Percentiles rank a stretch among this genome's conserved stretches.
Conservation (phyloP, 2,113 vertebrate genomes). For the Nibea albiflora region DNA sequence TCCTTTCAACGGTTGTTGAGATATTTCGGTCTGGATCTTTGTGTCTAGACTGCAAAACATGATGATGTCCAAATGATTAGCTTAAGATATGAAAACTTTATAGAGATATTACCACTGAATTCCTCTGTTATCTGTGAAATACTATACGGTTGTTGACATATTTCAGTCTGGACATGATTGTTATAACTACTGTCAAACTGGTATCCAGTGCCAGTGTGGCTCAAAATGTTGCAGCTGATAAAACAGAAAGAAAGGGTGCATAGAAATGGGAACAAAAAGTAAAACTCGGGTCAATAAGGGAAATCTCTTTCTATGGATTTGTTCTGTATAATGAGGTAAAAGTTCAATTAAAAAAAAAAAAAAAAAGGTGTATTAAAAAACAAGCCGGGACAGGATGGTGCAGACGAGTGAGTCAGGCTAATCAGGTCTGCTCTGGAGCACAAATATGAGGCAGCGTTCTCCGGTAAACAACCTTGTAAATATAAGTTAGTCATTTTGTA, state of each 20-base stretch:
- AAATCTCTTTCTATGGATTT: background rate
- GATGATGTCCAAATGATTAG: no score
- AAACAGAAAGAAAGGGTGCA: background rate
- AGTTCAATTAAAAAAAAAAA: background rate
- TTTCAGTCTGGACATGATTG: no score
- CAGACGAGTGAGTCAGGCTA: conserved; percentile 27
- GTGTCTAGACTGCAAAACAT: no score
- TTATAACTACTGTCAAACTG: no score
- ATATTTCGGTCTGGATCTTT: no score
- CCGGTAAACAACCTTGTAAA: conserved; percentile 17
- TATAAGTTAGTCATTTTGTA: conserved; percentile 27
- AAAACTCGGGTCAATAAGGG: no score
- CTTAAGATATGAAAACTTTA: no score
- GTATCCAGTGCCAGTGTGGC: background rate
- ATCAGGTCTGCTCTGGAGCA: conserved; percentile 11
- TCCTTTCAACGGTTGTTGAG: no score
- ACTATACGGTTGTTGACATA: no score
- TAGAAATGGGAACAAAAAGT: background rate
- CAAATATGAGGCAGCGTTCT: conserved; percentile 6
- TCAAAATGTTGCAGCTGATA: background rate
- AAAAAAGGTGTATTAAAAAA: background rate
- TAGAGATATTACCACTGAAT: no score
- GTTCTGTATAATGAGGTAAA: background rate
- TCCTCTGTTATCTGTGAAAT: no score
- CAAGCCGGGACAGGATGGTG: background rate